A percentile compares a stretch with the other conserved stretches of the same genome.
Evolutionary conservation across 2,113 vertebrate genomes (phyloP).

Genomic region (Sapayoa aenigma): DNA sequence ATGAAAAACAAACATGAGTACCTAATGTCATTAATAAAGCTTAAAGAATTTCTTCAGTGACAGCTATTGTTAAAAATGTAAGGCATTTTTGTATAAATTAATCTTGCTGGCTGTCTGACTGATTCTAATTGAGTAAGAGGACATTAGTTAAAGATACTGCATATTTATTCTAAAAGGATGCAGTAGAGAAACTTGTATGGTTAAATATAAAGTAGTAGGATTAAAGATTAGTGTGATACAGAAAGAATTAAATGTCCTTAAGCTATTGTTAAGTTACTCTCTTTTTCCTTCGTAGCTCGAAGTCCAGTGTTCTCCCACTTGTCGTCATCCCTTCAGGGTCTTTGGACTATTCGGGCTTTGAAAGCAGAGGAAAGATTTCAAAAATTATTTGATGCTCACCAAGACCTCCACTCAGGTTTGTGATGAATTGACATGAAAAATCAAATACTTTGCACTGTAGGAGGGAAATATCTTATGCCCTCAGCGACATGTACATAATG

Average conservation of each 20-base stretch:
- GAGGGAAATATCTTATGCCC: slow-evolving; percentile 16
- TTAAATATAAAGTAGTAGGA: slow-evolving; percentile 19
- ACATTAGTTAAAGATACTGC: background rate
- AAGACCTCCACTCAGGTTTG: slow-evolving; percentile 93
- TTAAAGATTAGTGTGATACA: slow-evolving; percentile 24
- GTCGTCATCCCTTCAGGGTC: slow-evolving; percentile 90
- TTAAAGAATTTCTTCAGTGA: background rate
- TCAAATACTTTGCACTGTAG: slow-evolving; percentile 27
- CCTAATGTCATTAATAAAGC: slow-evolving; percentile 7
- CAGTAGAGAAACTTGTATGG: background rate
- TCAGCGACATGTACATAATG: background rate
- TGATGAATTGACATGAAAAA: slow-evolving; percentile 1
- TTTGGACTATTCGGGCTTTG: slow-evolving; percentile 92
- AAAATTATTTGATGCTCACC: slow-evolving; percentile 87
- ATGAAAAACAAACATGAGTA: background rate
- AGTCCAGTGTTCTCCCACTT: slow-evolving; percentile 96
- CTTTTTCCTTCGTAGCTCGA: slow-evolving; percentile 77
- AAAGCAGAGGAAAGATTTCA: slow-evolving; percentile 88
- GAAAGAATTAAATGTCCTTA: slow-evolving; percentile 29
- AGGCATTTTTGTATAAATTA: background rate
- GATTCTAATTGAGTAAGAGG: background rate
- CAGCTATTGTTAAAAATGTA: background rate
- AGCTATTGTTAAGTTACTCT: slow-evolving; percentile 6
- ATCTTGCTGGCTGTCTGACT: background rate
- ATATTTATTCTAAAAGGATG: slow-evolving; percentile 18